These are phyloP conservation scores for Lepidurus arcticus DNA, from an alignment of 1,140 invertebrate genomes.

Conservation along the genomic window DNA sequence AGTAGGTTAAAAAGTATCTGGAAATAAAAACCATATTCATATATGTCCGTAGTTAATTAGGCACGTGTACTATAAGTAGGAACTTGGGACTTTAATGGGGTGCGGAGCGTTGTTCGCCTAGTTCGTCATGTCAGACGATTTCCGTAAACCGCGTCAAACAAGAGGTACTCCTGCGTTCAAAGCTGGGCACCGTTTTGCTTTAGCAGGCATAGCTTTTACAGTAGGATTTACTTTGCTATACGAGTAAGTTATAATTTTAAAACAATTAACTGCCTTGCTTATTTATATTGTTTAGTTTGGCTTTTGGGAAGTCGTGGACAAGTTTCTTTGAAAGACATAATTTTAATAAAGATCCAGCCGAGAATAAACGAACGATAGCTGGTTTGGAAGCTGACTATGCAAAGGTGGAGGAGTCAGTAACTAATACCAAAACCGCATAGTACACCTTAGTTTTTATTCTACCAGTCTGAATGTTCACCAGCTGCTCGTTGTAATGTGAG, in stretches of 20 bases:
- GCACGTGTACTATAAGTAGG: not conserved
- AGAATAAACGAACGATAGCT: not conserved
- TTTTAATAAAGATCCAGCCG: not conserved
- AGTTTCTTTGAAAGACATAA: not conserved
- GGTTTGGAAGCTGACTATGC: not conserved
- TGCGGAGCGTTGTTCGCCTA: not conserved
- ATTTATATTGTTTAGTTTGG: not conserved
- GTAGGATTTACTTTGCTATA: not conserved
- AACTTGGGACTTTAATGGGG: not conserved
- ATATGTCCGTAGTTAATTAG: too few relatives aligned
- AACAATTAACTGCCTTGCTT: not conserved
- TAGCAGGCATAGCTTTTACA: not conserved
- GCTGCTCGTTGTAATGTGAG: not conserved
- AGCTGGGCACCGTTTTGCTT: not conserved
- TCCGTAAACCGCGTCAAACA: constrained; percentile 3
- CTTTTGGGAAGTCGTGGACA: not conserved
- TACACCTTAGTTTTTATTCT: not conserved
- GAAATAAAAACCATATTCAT: too few relatives aligned
- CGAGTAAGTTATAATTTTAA: not conserved
- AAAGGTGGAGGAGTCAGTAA: not conserved
- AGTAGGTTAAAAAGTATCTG: too few relatives aligned
- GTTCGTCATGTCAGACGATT: not conserved
- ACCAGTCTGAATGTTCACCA: not conserved
- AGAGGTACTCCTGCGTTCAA: not conserved
- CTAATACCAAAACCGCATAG: not conserved